Conservation (phyloP, 2,797 vertebrate species). For the Pangasius macronema region DNA sequence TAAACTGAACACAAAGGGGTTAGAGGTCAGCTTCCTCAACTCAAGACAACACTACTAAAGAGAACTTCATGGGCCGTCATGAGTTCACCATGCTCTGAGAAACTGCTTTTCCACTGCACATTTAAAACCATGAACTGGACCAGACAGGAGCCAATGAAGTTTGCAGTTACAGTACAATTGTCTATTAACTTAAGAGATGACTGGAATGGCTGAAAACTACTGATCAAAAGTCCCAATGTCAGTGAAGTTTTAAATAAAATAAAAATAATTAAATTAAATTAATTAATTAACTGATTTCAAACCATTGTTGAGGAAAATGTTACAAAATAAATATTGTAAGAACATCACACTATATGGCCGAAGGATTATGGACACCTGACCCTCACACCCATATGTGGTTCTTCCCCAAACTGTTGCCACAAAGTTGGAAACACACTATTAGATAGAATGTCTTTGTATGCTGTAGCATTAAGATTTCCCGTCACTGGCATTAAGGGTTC, state of each 20-base stretch:
- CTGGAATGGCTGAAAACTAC: not conserved
- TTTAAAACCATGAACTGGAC: not conserved
- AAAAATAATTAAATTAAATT: not conserved
- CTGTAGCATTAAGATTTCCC: not conserved
- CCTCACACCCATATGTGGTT: not conserved
- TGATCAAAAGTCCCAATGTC: not conserved
- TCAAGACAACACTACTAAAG: conserved; percentile 2
- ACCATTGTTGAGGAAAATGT: not conserved
- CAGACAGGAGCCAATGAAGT: not conserved
- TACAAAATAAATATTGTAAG: not conserved
- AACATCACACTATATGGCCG: not conserved
- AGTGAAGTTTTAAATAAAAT: not conserved
- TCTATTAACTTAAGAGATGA: not conserved
- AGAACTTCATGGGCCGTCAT: not conserved
- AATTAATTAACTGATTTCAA: not conserved
- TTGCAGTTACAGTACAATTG: not conserved
- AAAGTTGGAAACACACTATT: not conserved
- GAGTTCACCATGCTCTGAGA: not conserved
- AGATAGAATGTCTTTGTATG: not conserved
- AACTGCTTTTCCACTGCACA: not conserved
- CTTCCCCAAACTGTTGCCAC: not conserved
- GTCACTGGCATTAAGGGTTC: not conserved
- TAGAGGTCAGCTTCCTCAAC: conserved; percentile 11
- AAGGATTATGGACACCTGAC: not conserved
- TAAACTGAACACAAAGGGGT: conserved; percentile 25